phyloP scores from a whole-genome alignment of 2,888 invertebrate genomes.

The Amphimallon solstitiale region DNA sequence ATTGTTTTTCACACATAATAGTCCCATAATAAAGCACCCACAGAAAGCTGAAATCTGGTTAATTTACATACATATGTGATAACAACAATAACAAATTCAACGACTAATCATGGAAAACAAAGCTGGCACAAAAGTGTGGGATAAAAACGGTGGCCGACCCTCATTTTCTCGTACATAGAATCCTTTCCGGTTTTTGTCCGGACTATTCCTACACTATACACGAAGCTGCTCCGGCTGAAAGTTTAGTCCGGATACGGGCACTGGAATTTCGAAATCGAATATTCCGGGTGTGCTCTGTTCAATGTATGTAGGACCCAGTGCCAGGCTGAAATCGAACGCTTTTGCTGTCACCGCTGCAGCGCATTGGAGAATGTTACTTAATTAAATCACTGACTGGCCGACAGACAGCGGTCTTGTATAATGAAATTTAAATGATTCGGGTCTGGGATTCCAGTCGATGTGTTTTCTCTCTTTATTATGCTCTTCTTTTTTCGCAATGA shows the following conservation, averaged over 20 bases:
- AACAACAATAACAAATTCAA: conserved; percentile 49
- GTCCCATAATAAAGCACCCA: conserved; percentile 18
- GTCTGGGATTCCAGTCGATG: conserved; percentile 14
- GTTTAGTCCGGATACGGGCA: conserved; percentile 40
- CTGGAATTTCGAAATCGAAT: conserved; percentile 46
- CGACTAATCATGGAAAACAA: conserved; percentile 50
- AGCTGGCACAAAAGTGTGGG: conserved; percentile 49
- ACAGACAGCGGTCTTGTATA: conserved; percentile 38
- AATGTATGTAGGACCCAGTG: conserved; percentile 7
- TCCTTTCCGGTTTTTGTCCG: conserved; percentile 38
- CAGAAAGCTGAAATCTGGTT: conserved; percentile 33
- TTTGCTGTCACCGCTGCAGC: conserved; percentile 40
- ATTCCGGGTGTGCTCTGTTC: conserved; percentile 42
- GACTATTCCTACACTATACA: background rate
- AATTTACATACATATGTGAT: conserved; percentile 43
- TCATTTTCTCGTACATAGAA: conserved; percentile 35
- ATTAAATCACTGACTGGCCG: conserved; percentile 54
- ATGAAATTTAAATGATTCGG: conserved; percentile 28
- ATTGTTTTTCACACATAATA: conserved; percentile 14
- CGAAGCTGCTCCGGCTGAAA: conserved; percentile 36
- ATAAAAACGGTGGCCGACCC: conserved; percentile 38
- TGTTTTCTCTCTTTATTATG: background rate
- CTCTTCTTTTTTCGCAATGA: background rate
- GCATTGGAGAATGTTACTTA: conserved; percentile 53
- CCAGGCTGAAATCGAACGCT: conserved; percentile 35